Evolutionary conservation across 2,888 invertebrate species (phyloP), one percentile per base, ranked within the genome.

Genomic region (Gonocerus acuteangulatus): DNA sequence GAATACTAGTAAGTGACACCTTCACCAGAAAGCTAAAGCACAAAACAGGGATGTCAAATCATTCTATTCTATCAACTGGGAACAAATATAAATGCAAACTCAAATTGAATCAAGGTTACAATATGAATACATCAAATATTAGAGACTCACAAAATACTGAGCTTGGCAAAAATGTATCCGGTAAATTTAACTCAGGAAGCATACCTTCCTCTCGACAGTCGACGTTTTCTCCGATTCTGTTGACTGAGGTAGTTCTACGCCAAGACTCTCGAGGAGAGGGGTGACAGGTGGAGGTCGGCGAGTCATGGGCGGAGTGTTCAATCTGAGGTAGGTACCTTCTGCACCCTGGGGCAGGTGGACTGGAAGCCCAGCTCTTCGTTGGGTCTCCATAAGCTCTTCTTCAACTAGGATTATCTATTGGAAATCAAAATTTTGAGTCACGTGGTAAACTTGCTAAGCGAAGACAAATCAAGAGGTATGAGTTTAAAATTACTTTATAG

Each of bases 351-450:
- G 90, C 71, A 91, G 75, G 72, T 84, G 83, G 61, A 87, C 84
- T 0, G 89, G 89, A 62, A 94, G 80, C 4, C 94, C 94, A 1
- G 92, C 93, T 72, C 87, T 87, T 71, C 87, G 84, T 73, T 93
- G 93, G 0, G 92, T 92, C 72, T 92, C 91, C 72, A 87, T 78
- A 67, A 92, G 75, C 71, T 90, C 85, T 70, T 87, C 87, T 75
- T 92, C 92, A 66, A 93, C 79, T 65, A 87, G 80, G 49, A 90
- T 65, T 32, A 65, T 63, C 65, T 65, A 48, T n/a, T 19, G 2
- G 6, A 42, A 16, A n/a, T n/a, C n/a, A n/a, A 34, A 34, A 34
- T 9, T 9, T 9, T 9, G 11, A 34, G 11, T 11, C 34, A 34
- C 34, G 11, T 34, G 6, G 11, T 34, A 34, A 34, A 6, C 11